Evolutionary conservation across 2,888 invertebrate genomes (phyloP).

Genomic region (Liopterus haemorrhoidalis): DNA sequence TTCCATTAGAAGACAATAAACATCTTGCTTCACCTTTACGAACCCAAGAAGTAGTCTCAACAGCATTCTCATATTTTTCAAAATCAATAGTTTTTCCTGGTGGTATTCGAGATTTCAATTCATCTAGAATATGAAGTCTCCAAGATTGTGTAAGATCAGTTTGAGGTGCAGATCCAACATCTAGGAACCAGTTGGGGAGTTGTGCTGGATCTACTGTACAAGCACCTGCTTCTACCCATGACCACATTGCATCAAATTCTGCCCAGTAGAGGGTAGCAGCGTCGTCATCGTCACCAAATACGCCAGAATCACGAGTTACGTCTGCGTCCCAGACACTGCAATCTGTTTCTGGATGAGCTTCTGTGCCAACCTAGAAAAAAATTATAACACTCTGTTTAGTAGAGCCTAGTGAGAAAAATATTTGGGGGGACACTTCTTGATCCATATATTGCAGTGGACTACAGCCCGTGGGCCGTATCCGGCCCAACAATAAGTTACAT

Average conservation of each 20-base stretch:
- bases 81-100: conserved; percentile 48
- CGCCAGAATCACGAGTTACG: conserved; percentile 62
- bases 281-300: conserved; percentile 75
- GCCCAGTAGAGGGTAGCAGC: conserved; percentile 69
- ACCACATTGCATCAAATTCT: conserved; percentile 75
- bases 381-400: not conserved
- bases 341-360: conserved; percentile 81
- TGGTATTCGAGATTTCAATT: conserved; percentile 53
- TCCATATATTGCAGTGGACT: too few relatives aligned
- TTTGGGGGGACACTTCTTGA: too few relatives aligned
- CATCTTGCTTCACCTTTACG: conserved; percentile 76
- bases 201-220: conserved; percentile 65
- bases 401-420: not conserved
- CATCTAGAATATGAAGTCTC: conserved; percentile 66
- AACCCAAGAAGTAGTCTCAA: conserved; percentile 81
- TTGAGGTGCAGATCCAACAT: conserved; percentile 54
- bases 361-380: conserved; percentile 56
- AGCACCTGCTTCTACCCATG: conserved; percentile 74
- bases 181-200: conserved; percentile 72
- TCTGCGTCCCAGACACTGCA: conserved; percentile 75
- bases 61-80: conserved; percentile 65
- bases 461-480: too few relatives aligned
- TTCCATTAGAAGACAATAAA: conserved; percentile 45
- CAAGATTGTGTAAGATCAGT: conserved; percentile 67
- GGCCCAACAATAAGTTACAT: too few relatives aligned